A percentile compares a stretch with the other conserved stretches of the same genome.
phyloP scores from a whole-genome alignment of 2,113 vertebrate species.

The Osmerus eperlanus region DNA sequence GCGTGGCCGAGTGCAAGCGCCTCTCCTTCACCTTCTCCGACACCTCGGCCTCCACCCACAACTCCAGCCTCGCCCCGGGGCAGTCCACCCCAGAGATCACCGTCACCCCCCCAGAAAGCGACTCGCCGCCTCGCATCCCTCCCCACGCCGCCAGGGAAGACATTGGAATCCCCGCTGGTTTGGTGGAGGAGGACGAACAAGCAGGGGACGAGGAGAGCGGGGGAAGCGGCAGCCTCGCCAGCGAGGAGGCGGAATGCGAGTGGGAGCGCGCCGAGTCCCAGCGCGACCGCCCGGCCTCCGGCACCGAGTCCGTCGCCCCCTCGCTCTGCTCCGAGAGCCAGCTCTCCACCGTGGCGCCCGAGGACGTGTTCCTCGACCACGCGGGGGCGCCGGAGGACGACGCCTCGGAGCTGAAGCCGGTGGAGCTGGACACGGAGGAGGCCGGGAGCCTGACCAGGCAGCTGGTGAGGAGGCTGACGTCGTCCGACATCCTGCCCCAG shows the following conservation, averaged over 20 bases:
- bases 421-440: constrained; percentile 90
- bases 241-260: constrained; percentile 60
- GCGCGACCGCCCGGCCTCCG: constrained; percentile 30
- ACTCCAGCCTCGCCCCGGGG: constrained; percentile 56
- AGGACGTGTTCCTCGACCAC: constrained; percentile 74
- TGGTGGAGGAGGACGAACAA: constrained; percentile 49
- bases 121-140: constrained; percentile 49
- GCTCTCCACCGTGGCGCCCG: constrained; percentile 39
- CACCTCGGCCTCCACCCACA: constrained; percentile 66
- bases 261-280: constrained; percentile 69
- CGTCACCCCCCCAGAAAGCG: constrained; percentile 73
- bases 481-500: constrained; percentile 71
- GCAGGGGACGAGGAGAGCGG: constrained; percentile 54
- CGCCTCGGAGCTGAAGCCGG: constrained; percentile 86
- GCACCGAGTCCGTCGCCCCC: constrained; percentile 52
- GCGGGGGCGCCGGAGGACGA: constrained; percentile 64
- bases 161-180: constrained; percentile 13
- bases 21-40: constrained; percentile 89
- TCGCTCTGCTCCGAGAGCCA: constrained; percentile 63
- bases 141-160: constrained; percentile 44
- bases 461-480: constrained; percentile 90
- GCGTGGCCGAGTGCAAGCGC: constrained; percentile 78
- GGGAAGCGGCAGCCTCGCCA: constrained; percentile 56
- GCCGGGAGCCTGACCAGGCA: constrained; percentile 89
- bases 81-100: constrained; percentile 86